Base-by-base conservation (phyloP, 1,140 invertebrate genomes). In the Drosophila persimilis region DNA sequence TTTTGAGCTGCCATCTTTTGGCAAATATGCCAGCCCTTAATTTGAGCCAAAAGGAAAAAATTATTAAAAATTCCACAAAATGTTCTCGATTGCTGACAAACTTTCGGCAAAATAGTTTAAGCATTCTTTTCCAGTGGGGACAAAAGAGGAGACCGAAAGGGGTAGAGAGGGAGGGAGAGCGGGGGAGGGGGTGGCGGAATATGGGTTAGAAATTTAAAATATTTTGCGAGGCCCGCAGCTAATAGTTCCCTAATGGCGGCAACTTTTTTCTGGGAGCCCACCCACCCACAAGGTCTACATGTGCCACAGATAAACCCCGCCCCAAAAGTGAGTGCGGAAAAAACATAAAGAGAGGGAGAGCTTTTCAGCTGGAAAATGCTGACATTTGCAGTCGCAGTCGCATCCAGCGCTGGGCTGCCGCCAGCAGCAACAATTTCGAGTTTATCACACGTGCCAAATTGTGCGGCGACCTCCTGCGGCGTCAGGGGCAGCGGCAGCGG, bases 361-460 rank as follows among this genome's bases (percentile, higher is more conserved):
- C 43, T 57, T 50, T 69, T 43, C 44, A 45, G 26, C 45, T 57
- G 51, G 15, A 56, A 73, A 64, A 73, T 72, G 71, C 71, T 73
- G 71, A 73, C 74, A 56, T 60, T 62, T 31, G 47, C 75, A 72
- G 74, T 17, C 17, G 17, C 17, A 17, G 17, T 60, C 67, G 60
- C 73, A 52, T 73, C 76, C 81, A 86, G 63, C 64, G 46, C 35
- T 48, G 47, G 15, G 15, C 15, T 15, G 15, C 15, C 15, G 15
- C 15, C 15, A 15, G 48, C 65, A 77, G 73, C 77, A 85, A 86
- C 80, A 81, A 86, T 86, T 85, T 85, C 78, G 73, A 81, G 81
- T 88, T 85, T 85, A 85, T 85, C 81, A 85, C 81, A 85, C 81
- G 81, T 85, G 81, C 81, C 81, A 85, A 85, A 86, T 86, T 85